Conservation (phyloP, 2,888 invertebrate species). For the Oxytorus armatus region DNA sequence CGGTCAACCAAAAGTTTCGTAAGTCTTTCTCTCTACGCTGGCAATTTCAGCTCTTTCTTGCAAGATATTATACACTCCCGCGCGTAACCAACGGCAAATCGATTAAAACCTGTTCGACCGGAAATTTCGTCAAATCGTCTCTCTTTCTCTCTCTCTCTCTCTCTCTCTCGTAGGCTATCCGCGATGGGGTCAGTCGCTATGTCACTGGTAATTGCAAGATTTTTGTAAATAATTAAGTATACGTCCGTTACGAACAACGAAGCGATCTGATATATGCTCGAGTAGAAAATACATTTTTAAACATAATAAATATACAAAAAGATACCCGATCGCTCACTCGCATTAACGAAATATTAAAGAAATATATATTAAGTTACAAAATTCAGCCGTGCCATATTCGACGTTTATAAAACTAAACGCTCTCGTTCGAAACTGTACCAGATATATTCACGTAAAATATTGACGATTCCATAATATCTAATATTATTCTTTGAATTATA, state of each 20-base stretch:
- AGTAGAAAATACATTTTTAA: conserved; percentile 25
- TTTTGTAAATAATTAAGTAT: conserved; percentile 33
- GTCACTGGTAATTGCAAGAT: conserved; percentile 25
- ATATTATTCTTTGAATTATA: conserved; percentile 11
- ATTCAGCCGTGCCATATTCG: too few species aligned
- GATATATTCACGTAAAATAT: conserved; percentile 2
- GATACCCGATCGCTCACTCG: too few species aligned
- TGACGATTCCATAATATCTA: not conserved
- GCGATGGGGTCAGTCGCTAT: conserved; percentile 16
- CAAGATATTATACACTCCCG: conserved; percentile 43
- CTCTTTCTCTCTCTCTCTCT: too few species aligned
- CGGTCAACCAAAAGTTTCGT: conserved; percentile 57
- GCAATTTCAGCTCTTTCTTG: conserved; percentile 50
- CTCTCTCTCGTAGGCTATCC: too few species aligned
- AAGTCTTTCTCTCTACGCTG: conserved; percentile 52
- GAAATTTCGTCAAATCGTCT: conserved; percentile 64
- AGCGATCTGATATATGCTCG: not conserved
- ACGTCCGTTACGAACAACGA: not conserved
- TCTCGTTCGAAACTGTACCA: too few species aligned
- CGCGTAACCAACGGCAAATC: conserved; percentile 49
- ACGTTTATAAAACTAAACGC: too few species aligned
- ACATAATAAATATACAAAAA: conserved; percentile 5
- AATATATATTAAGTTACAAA: too few species aligned
- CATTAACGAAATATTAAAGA: too few species aligned
- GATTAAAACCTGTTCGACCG: conserved; percentile 65